Evolutionary conservation across 64 coral and sea anemone species (phyloP).

Genomic region (Trachythela sp.): DNA sequence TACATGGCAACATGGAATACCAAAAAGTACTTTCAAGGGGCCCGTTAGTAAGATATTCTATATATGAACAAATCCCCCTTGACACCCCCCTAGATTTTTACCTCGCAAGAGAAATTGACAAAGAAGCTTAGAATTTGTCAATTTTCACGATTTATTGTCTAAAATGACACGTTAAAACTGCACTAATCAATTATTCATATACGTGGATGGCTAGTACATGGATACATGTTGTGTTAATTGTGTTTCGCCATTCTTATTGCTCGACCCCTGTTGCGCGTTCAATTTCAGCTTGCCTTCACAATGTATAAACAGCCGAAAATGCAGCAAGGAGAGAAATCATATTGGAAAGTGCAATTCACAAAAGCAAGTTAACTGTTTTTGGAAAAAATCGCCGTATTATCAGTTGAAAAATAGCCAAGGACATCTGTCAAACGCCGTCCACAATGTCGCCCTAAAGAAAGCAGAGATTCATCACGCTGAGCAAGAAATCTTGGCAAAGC

Average conservation of each 20-base stretch:
- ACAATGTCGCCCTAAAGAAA: background rate
- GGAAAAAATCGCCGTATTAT: constrained; percentile 12
- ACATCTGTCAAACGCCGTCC: background rate
- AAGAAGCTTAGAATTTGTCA: too few relatives aligned
- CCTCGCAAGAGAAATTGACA: too few relatives aligned
- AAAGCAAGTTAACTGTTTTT: background rate
- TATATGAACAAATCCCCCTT: too few relatives aligned
- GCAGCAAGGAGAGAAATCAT: background rate
- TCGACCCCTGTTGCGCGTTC: too few relatives aligned
- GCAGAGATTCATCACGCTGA: background rate
- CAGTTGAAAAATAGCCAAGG: background rate
- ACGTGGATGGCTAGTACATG: background rate
- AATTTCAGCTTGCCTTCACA: background rate
- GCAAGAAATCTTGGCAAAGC: background rate
- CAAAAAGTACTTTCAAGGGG: too few relatives aligned
- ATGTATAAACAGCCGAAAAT: constrained; percentile 23
- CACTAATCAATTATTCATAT: background rate
- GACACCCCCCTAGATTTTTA: too few relatives aligned
- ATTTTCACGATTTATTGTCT: too few relatives aligned
- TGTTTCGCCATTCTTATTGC: too few relatives aligned
- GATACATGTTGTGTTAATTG: background rate
- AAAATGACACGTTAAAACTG: too few relatives aligned
- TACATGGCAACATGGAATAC: too few relatives aligned
- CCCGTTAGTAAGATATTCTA: too few relatives aligned
- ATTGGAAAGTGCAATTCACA: constrained; percentile 11